Evolutionary conservation across 37 sponge, comb jelly and placozoan species (phyloP), one percentile per base, ranked within the genome.

Genomic region (Oopsacas minuta): DNA sequence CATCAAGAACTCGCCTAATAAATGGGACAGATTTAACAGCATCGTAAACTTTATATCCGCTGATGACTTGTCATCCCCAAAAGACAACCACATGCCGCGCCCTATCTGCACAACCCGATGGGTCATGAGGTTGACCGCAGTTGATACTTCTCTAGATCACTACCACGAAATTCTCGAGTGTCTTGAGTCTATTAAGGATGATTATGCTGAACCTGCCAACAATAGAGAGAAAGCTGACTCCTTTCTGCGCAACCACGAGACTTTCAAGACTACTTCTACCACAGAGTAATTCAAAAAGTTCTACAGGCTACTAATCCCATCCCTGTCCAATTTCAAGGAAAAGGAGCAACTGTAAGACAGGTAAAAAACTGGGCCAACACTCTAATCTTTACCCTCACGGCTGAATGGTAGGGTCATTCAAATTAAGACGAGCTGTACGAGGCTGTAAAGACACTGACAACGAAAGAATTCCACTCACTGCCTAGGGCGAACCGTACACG

Each of bases 401-500:
- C 75, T 61, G 75, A 61, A 61, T 61, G 75, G 75, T 34, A 61
- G 75, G 75, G 75, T 61, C 75, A 61, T 61, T 61, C 30, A 61
- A 61, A 61, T 61, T 20, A 25, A 61, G 7, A 61, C 28, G 75
- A 61, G 20, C 75, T 61, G 75, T 61, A 61, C 28, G 75, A 61
- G 22, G 75, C 75, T 61, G 75, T 61, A 61, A 61, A 61, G 75
- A 61, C 75, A 61, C 75, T 61, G 75, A 61, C 75, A 25, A 61
- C 75, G 22, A 34, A 61, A 61, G 75, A 61, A 34, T 34, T 61
- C 28, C 75, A 61, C 30, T 61, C 75, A 61, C 75, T 61, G 20
- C 75, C 75, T 61, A 61, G 75, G 75, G 75, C 20, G 75, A 61
- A 61, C 75, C 75, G 75, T 61, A 61, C 75, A 61, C 75, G 75